A percentile compares a stretch with the other conserved stretches of the same genome.
These are phyloP conservation scores for Mola mola DNA, from an alignment of 2,113 vertebrate species.

Conservation along the genomic window DNA sequence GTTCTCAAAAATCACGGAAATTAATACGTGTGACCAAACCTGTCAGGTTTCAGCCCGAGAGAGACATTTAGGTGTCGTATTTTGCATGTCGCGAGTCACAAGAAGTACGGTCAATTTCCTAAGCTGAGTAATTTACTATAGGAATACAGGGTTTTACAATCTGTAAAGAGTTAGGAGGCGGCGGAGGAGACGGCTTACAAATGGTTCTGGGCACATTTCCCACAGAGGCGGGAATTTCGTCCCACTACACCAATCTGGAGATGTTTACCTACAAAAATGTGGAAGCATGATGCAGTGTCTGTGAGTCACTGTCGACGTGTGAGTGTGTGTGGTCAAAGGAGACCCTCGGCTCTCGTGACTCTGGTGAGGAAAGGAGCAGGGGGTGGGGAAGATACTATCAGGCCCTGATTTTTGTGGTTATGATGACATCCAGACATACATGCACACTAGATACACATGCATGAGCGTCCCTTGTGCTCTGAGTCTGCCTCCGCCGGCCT, in stretches of 20 bases:
- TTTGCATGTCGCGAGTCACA: slow-evolving; percentile 24
- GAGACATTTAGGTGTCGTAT: slow-evolving; percentile 20
- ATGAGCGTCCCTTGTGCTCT: slow-evolving; percentile 53
- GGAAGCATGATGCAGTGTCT: slow-evolving; percentile 61
- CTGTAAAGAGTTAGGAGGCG: slow-evolving; percentile 73
- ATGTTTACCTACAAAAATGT: slow-evolving; percentile 82
- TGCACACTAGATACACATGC: slow-evolving; percentile 20
- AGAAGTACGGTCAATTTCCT: slow-evolving; percentile 49
- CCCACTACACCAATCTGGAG: slow-evolving; percentile 79
- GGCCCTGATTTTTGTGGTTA: slow-evolving; percentile 80
- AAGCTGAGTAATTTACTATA: slow-evolving; percentile 61
- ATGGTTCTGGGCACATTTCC: slow-evolving; percentile 80
- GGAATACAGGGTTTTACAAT: slow-evolving; percentile 69
- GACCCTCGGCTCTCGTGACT: slow-evolving; percentile 77
- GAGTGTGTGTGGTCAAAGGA: slow-evolving; percentile 82
- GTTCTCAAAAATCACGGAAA: slow-evolving; percentile 21
- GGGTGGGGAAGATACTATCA: slow-evolving; percentile 82
- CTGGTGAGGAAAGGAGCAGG: slow-evolving; percentile 75
- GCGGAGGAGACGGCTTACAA: slow-evolving; percentile 66
- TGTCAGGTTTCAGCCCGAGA: slow-evolving; percentile 23
- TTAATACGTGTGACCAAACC: slow-evolving; percentile 12
- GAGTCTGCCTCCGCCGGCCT: slow-evolving; percentile 50
- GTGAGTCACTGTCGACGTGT: slow-evolving; percentile 42
- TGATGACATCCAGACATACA: slow-evolving; percentile 81
- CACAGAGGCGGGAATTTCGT: slow-evolving; percentile 68